Base-by-base conservation (phyloP, 1,140 invertebrate genomes). In the Megathymus violae region DNA sequence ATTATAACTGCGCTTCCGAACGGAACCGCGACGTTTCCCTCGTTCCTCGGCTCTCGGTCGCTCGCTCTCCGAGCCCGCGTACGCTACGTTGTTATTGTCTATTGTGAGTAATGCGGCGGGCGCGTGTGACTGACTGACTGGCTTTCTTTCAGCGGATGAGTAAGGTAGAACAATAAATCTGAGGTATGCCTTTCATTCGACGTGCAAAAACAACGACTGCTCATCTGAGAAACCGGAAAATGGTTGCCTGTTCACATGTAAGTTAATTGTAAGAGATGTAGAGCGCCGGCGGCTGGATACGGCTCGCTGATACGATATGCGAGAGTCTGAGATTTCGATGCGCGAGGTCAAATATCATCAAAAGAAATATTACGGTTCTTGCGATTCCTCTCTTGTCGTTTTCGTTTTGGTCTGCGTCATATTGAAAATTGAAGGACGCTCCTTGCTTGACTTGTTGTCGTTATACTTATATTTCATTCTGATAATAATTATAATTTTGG, bases 1-100 rank as follows among this genome's bases (percentile, higher is more conserved):
- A 79, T 74, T 71, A 74, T 79, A 79, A 74, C 66, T 72, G 65
- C 64, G 64, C 16, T 58, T 59, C 64, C 61, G 36, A 40, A 64
- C 34, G 34, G 46, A 69, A 63, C 50, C 51, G 27, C 19, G 25
- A 54, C 40, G 41, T 47, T 66, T 61, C 47, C 40, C 11, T 54
- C 48, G 19, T 56, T 51, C 34, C n/a, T 48, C 48, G 14, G 34
- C 34, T 36, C 34, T 11, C 34, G 46, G 58, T 14, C 58, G 44
- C 19, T 41, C 9, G 62, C 31, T 31, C 9, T 38, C 14, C 38
- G 17, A 64, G 34, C 16, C 19, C 9, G 56, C 36, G 47, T 41
- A 58, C 54, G 52, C 25, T 44, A 64, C 16, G 36, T 52, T 50
- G 19, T 62, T 58, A 67, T 56, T 54, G 54, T 62, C 54, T 58